Evolutionary conservation across 2,113 vertebrate species (phyloP).

Genomic region (Rhagologus leucostigma): DNA sequence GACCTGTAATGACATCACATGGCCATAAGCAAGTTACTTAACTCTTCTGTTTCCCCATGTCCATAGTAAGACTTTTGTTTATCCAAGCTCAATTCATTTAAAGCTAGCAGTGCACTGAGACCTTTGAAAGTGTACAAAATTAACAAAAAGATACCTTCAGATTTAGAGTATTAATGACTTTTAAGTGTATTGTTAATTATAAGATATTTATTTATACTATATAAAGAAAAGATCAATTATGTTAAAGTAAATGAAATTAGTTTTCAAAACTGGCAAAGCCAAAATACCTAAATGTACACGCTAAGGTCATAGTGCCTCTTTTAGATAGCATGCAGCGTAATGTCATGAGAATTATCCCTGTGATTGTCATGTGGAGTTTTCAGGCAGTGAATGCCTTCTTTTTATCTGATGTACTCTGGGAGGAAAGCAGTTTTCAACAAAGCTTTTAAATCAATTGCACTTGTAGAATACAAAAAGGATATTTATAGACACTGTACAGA

Average conservation of each 20-base stretch:
- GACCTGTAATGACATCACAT: neutral
- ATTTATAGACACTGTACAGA: conserved; percentile 24
- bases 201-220: neutral
- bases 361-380: conserved; percentile 26
- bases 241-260: neutral
- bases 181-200: neutral
- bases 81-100: neutral
- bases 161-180: neutral
- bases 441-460: conserved; percentile 18
- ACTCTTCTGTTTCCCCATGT: neutral
- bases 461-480: conserved; percentile 24
- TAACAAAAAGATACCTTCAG: neutral
- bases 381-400: conserved; percentile 13
- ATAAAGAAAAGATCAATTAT: neutral
- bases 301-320: neutral
- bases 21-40: neutral
- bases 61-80: neutral
- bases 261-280: neutral
- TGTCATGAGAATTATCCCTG: conserved; percentile 6
- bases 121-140: neutral
- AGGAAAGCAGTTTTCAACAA: conserved; percentile 29
- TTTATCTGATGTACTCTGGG: neutral
- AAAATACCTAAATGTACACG: neutral
- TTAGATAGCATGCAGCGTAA: neutral
- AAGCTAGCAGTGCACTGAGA: neutral